Percentiles rank a stretch among this genome's conserved stretches.
Evolutionary conservation across 2,888 invertebrate genomes (phyloP).

Genomic region (Cephus pulcher): DNA sequence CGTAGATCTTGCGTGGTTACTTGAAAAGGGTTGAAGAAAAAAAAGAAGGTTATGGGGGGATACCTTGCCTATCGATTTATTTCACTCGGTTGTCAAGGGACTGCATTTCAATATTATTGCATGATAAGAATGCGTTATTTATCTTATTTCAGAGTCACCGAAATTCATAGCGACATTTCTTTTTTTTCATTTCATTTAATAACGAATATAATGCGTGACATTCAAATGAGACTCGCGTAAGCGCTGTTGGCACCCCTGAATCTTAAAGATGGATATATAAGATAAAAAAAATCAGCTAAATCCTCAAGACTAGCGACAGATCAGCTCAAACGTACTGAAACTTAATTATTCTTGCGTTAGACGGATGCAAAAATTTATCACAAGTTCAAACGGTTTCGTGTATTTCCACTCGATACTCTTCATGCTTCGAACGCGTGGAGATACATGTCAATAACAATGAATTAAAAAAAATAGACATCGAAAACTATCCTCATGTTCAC

Average conservation of each 20-base stretch:
- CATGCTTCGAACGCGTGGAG: not conserved
- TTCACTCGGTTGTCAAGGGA: conserved; percentile 58
- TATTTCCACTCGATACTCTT: not conserved
- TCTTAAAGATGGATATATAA: too few species aligned
- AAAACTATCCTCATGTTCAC: not conserved
- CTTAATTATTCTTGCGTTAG: not conserved
- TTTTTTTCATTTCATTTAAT: not conserved
- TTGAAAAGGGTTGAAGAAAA: conserved; percentile 32
- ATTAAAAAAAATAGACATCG: too few species aligned
- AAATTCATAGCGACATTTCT: not conserved
- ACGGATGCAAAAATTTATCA: not conserved
- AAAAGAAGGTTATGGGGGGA: conserved; percentile 12
- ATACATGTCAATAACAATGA: not conserved
- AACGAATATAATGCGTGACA: not conserved
- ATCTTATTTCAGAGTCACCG: conserved; percentile 25
- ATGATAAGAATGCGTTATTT: conserved; percentile 55
- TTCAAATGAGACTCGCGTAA: not conserved
- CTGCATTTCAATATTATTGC: conserved; percentile 61
- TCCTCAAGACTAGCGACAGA: not conserved
- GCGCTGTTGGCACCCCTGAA: not conserved
- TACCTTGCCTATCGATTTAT: conserved; percentile 52
- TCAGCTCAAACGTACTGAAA: not conserved
- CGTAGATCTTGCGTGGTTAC: conserved; percentile 34
- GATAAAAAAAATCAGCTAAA: too few species aligned
- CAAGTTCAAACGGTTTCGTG: not conserved